Conservation (phyloP, 2,113 vertebrate species). For the Bothrops jararaca region DNA sequence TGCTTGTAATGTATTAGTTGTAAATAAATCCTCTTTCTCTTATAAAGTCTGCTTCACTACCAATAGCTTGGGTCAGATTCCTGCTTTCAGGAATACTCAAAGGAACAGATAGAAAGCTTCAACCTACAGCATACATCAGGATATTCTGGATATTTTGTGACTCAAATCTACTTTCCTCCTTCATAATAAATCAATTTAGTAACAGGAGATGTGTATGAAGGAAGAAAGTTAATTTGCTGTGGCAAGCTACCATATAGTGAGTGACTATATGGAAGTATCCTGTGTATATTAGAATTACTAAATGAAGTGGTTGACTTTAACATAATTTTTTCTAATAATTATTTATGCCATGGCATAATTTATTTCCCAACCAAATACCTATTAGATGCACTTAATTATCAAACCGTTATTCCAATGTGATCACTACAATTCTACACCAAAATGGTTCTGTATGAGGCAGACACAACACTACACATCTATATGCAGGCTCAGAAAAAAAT, state of each 20-base stretch:
- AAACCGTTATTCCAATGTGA: neutral
- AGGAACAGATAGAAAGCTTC: neutral
- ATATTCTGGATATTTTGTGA: neutral
- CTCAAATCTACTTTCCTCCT: neutral
- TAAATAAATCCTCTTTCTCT: neutral
- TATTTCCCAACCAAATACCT: neutral
- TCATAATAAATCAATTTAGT: neutral
- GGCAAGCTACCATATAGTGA: neutral
- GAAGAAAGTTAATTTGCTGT: neutral
- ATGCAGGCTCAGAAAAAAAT: slow-evolving; percentile 50
- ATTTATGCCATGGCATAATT: neutral
- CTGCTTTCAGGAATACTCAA: neutral
- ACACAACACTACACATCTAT: slow-evolving; percentile 50
- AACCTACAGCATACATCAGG: neutral
- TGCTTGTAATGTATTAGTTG: neutral
- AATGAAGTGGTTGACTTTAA: neutral
- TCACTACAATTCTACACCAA: neutral
- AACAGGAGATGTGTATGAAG: neutral
- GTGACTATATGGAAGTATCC: neutral
- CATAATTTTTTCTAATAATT: neutral
- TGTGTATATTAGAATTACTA: neutral
- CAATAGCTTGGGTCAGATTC: neutral
- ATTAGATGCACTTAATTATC: neutral
- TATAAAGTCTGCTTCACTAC: neutral
- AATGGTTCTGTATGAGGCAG: neutral